A percentile compares a stretch with the other conserved stretches of the same genome.
Conservation (phyloP, 2,113 vertebrate species). For the Ifrita kowaldi region DNA sequence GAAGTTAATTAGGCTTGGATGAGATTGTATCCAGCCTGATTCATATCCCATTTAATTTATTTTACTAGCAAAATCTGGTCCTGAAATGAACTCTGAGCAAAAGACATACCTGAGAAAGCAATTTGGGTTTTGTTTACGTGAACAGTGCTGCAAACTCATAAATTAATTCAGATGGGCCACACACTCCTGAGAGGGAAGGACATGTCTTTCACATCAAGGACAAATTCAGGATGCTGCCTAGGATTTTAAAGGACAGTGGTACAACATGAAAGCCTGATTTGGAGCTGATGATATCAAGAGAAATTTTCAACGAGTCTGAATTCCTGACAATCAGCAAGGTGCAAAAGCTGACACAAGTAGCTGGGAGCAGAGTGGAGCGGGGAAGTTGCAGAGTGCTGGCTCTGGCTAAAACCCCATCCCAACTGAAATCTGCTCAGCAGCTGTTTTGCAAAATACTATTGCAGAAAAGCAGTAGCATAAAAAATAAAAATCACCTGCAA, state of each 20-base stretch:
- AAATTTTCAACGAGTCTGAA: neutral
- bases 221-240: neutral
- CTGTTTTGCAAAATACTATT: neutral
- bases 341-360: neutral
- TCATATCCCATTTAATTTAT: neutral
- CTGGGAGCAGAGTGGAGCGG: neutral
- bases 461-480: neutral
- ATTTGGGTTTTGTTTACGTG: neutral
- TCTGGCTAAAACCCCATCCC: neutral
- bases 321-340: neutral
- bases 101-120: conserved; percentile 2
- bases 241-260: neutral
- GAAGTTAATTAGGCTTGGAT: conserved; percentile 11
- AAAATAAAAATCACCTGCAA: neutral
- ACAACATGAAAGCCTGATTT: neutral
- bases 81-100: neutral
- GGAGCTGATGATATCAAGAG: neutral
- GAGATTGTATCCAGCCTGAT: neutral
- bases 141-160: neutral
- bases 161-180: neutral
- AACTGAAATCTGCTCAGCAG: neutral
- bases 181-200: neutral
- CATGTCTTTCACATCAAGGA: neutral
- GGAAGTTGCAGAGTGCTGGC: neutral
- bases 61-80: neutral